These are phyloP conservation scores for Tryphoninae sp. DNA, from an alignment of 2,888 invertebrate species.

Conservation along the genomic window DNA sequence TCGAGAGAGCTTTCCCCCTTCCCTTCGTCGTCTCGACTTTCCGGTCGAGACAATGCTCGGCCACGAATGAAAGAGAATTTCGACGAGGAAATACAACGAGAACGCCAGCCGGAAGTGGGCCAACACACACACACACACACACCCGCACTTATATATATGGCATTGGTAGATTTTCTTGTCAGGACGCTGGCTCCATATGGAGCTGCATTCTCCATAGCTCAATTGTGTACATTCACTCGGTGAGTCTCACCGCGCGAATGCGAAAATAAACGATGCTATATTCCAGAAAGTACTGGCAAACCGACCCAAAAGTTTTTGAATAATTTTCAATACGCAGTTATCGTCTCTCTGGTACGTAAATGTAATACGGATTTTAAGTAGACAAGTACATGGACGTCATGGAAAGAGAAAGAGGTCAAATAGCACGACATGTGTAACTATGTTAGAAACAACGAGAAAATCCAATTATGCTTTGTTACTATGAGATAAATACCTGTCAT, in stretches of 20 bases:
- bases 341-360: slow-evolving; percentile 12
- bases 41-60: slow-evolving; percentile 52
- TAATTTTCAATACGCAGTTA: slow-evolving; percentile 8
- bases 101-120: slow-evolving; percentile 48
- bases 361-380: slow-evolving; percentile 23
- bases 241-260: slow-evolving; percentile 14
- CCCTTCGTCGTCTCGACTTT: slow-evolving; percentile 24
- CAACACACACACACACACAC: neutral
- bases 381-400: too few species aligned
- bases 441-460: slow-evolving; percentile 28
- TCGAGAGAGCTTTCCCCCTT: slow-evolving; percentile 22
- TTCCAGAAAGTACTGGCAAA: neutral
- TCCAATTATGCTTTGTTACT: neutral
- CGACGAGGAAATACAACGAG: slow-evolving; percentile 22
- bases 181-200: slow-evolving; percentile 27
- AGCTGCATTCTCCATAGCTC: slow-evolving; percentile 15
- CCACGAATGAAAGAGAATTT: slow-evolving; percentile 19
- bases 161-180: slow-evolving; percentile 15
- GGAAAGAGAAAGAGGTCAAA: neutral
- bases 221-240: slow-evolving; percentile 19
- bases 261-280: neutral
- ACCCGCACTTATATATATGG: neutral
- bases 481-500: neutral
- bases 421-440: neutral
- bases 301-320: too few species aligned